phyloP scores from a whole-genome alignment of 1,140 invertebrate species.

The Papilio helenus region DNA sequence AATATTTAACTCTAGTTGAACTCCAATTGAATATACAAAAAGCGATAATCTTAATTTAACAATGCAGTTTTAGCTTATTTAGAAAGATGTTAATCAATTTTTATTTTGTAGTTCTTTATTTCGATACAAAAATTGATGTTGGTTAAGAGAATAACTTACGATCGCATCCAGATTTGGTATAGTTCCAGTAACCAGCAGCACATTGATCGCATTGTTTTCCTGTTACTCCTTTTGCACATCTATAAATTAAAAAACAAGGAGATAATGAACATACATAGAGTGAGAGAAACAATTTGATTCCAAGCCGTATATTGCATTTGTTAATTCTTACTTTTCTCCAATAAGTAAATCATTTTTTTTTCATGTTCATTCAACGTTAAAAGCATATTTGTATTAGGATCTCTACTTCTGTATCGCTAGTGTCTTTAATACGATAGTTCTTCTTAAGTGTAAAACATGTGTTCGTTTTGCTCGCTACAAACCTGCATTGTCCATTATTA shows the following conservation, averaged over 20 bases:
- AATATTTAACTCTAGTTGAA: neutral
- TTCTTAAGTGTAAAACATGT: neutral
- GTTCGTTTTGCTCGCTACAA: neutral
- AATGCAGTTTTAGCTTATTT: neutral
- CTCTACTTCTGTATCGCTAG: too few relatives aligned
- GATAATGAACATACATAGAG: neutral
- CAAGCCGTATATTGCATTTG: too few relatives aligned
- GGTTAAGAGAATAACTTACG: slow-evolving; percentile 85
- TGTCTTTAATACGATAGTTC: neutral
- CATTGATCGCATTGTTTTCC: slow-evolving; percentile 95
- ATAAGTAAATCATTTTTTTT: too few relatives aligned
- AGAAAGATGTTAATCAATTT: neutral
- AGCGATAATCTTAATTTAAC: neutral
- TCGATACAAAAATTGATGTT: neutral
- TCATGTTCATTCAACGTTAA: too few relatives aligned
- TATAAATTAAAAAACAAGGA: slow-evolving; percentile 43
- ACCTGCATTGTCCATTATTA: slow-evolving; percentile 91
- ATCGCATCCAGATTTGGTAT: slow-evolving; percentile 92
- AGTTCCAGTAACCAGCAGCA: slow-evolving; percentile 96
- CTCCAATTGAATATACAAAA: neutral
- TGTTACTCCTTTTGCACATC: slow-evolving; percentile 94
- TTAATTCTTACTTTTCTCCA: too few relatives aligned
- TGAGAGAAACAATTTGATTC: neutral
- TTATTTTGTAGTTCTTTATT: too few relatives aligned
- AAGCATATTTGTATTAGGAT: too few relatives aligned